phyloP scores from a whole-genome alignment of 2,888 invertebrate genomes.

The Octonoba sinensis region DNA sequence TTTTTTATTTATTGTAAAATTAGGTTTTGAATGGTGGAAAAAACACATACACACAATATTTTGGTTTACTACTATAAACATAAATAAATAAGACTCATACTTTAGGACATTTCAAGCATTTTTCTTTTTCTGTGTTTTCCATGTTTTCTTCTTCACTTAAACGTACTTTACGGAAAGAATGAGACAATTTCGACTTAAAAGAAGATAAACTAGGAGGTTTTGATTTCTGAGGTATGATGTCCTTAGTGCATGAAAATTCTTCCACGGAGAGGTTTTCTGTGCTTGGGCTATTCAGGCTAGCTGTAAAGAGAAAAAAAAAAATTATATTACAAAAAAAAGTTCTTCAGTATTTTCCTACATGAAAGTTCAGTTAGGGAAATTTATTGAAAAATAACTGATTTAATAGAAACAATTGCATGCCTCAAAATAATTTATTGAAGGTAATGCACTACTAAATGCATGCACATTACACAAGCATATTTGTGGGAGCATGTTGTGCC shows the following conservation, averaged over 20 bases:
- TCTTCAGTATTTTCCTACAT: background rate
- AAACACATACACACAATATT: no score
- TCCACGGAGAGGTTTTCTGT: slow-evolving; percentile 7
- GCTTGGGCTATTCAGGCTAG: background rate
- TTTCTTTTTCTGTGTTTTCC: slow-evolving; percentile 24
- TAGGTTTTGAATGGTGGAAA: no score
- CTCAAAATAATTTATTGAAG: no score
- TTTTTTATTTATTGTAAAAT: no score
- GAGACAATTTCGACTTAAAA: slow-evolving; percentile 43
- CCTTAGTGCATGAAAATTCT: slow-evolving; percentile 10
- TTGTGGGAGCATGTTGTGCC: no score
- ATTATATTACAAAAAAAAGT: background rate
- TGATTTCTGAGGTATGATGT: slow-evolving; percentile 3
- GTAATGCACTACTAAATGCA: no score
- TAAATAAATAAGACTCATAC: slow-evolving; percentile 9
- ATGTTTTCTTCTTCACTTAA: slow-evolving; percentile 23
- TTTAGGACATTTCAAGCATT: slow-evolving; percentile 14
- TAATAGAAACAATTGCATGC: no score
- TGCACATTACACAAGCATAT: no score
- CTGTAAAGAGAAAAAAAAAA: background rate
- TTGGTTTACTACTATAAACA: no score
- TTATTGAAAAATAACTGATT: no score
- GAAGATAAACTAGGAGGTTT: slow-evolving; percentile 39
- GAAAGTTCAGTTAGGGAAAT: no score
- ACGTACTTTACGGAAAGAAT: slow-evolving; percentile 54